Evolutionary conservation across 1,140 invertebrate species (phyloP), one percentile per base, ranked within the genome.

Genomic region (Luehdorfia chinensis): DNA sequence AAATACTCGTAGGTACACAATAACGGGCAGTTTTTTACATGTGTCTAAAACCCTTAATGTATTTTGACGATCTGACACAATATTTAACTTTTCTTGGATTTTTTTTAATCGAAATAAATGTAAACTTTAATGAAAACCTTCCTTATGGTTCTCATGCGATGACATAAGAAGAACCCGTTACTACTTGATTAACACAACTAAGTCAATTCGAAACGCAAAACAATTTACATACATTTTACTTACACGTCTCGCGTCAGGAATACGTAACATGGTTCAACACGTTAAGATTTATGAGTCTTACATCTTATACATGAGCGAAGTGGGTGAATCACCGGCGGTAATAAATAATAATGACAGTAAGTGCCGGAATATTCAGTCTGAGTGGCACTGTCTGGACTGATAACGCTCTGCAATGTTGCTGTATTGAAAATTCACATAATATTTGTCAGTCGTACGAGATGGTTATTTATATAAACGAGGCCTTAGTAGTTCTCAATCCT

Each of bases 101-200:
- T n/a, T n/a, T n/a, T n/a, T n/a, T n/a, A n/a, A n/a, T n/a, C n/a
- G n/a, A n/a, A n/a, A n/a, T n/a, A n/a, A n/a, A n/a, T n/a, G n/a
- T n/a, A n/a, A n/a, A n/a, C n/a, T n/a, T n/a, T n/a, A n/a, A n/a
- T n/a, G n/a, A n/a, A n/a, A n/a, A n/a, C n/a, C n/a, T n/a, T n/a
- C n/a, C n/a, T n/a, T n/a, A n/a, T n/a, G n/a, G 18, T 36, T 21
- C 8, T 12, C 11, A 36, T 19, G 9, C 33, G 11, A 19, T 36
- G 33, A 36, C 33, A 36, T 36, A 36, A 36, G 33, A 6, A 12
- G 7, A 36, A 12, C 4, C 33, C 33, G 33, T 36, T 36, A 36
- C 9, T 19, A 2, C 2, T 11, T 16, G 2, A 36, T 36, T 36
- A 9, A 13, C 9, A 18, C 18, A 36, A 36, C 33, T 11, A 21